Evolutionary conservation across 2,113 vertebrate species (phyloP), one percentile per base, ranked within the genome.

Genomic region (Rhinogobius similis): DNA sequence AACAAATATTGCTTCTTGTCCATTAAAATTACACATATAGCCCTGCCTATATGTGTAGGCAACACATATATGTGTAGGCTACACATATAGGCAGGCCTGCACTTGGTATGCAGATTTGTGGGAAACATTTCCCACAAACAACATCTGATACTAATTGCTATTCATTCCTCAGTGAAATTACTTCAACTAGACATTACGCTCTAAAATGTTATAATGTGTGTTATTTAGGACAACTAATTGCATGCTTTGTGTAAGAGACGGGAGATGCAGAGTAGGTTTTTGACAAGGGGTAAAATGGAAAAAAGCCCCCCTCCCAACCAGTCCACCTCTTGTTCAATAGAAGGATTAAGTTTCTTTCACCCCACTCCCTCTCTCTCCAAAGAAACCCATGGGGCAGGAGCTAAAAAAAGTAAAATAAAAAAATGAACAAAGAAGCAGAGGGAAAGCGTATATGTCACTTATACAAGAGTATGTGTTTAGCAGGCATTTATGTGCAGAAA

Each of bases 331-430:
- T 69, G 50, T 79, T 89, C 83, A 90, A 90, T 90, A 67, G 85
- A 86, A 38, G 86, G 88, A 91, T 91, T 90, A 91, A 78, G 86
- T 91, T 91, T 85, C 85, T 83, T 83, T 87, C 71, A 78, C 63
- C 85, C 73, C 68, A 78, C 77, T 79, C 68, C 76, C 16, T 72
- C 77, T 77, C 76, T 77, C 46, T 67, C 65, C 71, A 75, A 67
- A 81, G 80, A 73, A 80, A 75, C 70, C 66, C 52, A 63, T 68
- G 62, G 77, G 66, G 76, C 76, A 75, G 68, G 52, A 69, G 79
- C 71, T 53, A 72, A 27, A 67, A 61, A 68, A 71, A 66, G 56
- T 18, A 16, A 67, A 82, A 69, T 65, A 71, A 80, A 41, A 38
- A 43, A n/a, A n/a, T n/a, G n/a, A 66, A 80, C 58, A 66, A 81